Percentiles rank a stretch among this genome's conserved stretches.
These are phyloP conservation scores for Gulo gulo DNA, from an alignment of 2,113 vertebrate species.

Conservation along the genomic window DNA sequence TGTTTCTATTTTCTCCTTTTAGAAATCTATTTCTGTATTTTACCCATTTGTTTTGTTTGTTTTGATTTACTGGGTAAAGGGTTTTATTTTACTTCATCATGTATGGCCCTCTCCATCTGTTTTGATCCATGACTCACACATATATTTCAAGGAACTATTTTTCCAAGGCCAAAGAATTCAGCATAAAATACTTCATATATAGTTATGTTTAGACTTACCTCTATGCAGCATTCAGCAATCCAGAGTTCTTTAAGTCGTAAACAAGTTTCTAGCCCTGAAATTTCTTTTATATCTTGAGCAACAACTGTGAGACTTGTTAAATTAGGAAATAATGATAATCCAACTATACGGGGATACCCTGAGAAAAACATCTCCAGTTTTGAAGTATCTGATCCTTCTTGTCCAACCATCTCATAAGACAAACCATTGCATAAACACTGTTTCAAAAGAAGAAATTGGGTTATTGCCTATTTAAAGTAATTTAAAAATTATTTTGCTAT, in stretches of 20 bases:
- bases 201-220: constrained; percentile 79
- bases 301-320: constrained; percentile 86
- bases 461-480: constrained; percentile 43
- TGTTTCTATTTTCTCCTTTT: constrained; percentile 7
- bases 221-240: constrained; percentile 87
- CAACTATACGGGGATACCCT: constrained; percentile 86
- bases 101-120: not conserved
- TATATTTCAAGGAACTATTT: constrained; percentile 23
- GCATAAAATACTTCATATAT: not conserved
- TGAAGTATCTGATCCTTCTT: constrained; percentile 79
- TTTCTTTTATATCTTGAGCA: constrained; percentile 84
- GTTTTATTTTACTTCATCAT: not conserved
- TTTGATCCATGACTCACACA: not conserved
- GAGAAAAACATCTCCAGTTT: constrained; percentile 91
- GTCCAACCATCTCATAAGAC: constrained; percentile 83
- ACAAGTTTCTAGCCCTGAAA: constrained; percentile 85
- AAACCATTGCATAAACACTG: constrained; percentile 89
- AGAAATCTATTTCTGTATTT: not conserved
- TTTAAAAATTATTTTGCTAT: not conserved
- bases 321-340: constrained; percentile 86
- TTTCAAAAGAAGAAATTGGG: constrained; percentile 53
- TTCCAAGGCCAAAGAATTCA: constrained; percentile 39
- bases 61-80: not conserved
- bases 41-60: not conserved
- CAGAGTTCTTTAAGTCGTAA: constrained; percentile 87